phyloP scores from a whole-genome alignment of 92 coral and sea anemone genomes.

The Epizoanthus scotinus region DNA sequence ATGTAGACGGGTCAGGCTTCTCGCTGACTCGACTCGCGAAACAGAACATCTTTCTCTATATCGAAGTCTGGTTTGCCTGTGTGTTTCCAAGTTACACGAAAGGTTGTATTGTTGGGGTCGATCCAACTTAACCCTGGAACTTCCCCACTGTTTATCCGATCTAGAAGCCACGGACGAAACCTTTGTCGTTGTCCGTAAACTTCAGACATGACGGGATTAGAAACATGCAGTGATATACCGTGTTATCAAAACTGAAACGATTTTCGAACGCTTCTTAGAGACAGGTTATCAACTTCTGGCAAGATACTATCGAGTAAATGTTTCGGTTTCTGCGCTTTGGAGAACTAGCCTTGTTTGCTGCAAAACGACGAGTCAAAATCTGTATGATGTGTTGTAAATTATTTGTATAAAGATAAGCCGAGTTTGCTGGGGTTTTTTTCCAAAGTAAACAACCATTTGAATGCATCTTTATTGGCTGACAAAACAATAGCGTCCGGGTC shows the following conservation, averaged over 20 bases:
- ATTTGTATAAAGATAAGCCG: neutral
- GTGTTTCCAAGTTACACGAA: conserved; percentile 92
- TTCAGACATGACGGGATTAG: neutral
- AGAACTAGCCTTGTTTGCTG: conserved; percentile 12
- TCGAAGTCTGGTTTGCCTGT: conserved; percentile 98
- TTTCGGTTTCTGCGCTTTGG: conserved; percentile 22
- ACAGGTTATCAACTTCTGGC: neutral
- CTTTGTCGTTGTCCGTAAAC: conserved; percentile 60
- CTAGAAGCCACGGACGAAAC: conserved; percentile 84
- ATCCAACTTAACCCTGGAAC: conserved; percentile 85
- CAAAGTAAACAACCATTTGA: no score
- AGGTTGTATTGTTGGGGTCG: conserved; percentile 61
- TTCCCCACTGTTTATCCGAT: conserved; percentile 69
- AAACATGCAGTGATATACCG: neutral
- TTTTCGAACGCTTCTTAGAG: neutral
- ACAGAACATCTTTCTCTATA: conserved; percentile 79
- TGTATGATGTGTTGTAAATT: neutral
- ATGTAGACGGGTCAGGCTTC: conserved; percentile 93
- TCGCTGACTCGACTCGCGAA: conserved; percentile 81
- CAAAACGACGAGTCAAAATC: neutral
- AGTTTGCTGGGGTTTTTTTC: neutral
- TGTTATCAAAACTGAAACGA: neutral
- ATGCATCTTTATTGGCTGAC: neutral
- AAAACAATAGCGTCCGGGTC: neutral
- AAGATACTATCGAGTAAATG: neutral